These are phyloP conservation scores for Glomeris maerens DNA, from an alignment of 1,140 invertebrate genomes.

Conservation along the genomic window DNA sequence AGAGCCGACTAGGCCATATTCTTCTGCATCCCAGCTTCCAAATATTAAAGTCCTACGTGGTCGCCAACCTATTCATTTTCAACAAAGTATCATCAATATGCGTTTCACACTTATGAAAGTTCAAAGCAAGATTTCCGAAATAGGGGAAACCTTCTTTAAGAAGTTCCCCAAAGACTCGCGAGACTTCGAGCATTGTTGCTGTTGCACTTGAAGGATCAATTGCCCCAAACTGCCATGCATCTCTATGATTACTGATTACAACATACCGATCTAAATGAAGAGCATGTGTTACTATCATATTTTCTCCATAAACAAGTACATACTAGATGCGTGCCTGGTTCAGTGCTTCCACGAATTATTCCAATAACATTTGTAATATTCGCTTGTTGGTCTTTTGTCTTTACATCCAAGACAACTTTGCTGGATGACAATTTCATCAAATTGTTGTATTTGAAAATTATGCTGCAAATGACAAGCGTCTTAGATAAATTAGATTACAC, in stretches of 20 bases:
- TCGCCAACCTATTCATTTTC: constrained; percentile 29
- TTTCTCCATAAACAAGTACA: constrained; percentile 29
- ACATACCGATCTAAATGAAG: constrained; percentile 35
- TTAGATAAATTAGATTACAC: too few species aligned
- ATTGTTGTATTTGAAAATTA: too few species aligned
- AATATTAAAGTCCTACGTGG: constrained; percentile 34
- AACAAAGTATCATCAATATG: too few species aligned
- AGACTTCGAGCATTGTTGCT: constrained; percentile 37
- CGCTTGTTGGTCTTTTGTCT: too few species aligned
- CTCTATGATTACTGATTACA: constrained; percentile 42
- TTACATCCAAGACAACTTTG: too few species aligned
- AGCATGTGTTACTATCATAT: background rate
- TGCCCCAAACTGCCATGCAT: constrained; percentile 42
- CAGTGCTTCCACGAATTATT: constrained; percentile 28
- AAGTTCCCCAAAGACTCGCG: constrained; percentile 32
- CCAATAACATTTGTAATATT: constrained; percentile 12
- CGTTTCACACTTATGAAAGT: too few species aligned
- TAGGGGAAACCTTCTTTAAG: constrained; percentile 17
- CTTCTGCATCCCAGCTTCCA: constrained; percentile 35
- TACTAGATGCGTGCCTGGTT: constrained; percentile 29
- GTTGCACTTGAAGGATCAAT: constrained; percentile 39
- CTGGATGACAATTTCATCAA: background rate
- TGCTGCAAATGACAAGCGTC: too few species aligned
- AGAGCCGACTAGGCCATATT: constrained; percentile 34
- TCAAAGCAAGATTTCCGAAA: too few species aligned